phyloP scores from a whole-genome alignment of 1,140 invertebrate species.

The Rhyacophila brunnea region DNA sequence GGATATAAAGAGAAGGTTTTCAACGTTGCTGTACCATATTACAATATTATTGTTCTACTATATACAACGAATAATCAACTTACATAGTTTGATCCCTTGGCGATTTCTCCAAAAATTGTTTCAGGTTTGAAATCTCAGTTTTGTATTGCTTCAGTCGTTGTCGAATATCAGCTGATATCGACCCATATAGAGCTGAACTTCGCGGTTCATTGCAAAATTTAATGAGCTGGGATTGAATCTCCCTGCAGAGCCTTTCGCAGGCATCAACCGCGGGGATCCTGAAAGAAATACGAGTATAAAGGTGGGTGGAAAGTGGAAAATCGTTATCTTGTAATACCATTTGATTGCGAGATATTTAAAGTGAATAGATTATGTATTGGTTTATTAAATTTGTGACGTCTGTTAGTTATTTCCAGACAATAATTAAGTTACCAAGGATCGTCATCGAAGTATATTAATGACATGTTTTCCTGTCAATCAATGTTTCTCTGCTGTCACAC shows the following conservation, averaged over 20 bases:
- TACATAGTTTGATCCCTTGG: conserved; percentile 54
- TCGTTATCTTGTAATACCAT: too few relatives aligned
- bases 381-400: too few relatives aligned
- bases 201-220: conserved; percentile 53
- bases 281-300: conserved; percentile 1
- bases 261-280: conserved; percentile 67
- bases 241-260: conserved; percentile 62
- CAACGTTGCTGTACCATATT: too few relatives aligned
- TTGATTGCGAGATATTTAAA: too few relatives aligned
- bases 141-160: conserved; percentile 62
- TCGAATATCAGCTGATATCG: conserved; percentile 60
- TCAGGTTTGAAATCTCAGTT: conserved; percentile 60
- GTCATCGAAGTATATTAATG: conserved; percentile 30
- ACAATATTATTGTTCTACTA: too few relatives aligned
- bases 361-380: too few relatives aligned
- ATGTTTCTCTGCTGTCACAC: not conserved
- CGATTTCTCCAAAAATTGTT: conserved; percentile 55
- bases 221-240: conserved; percentile 63
- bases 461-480: conserved; percentile 22
- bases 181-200: conserved; percentile 55
- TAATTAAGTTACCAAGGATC: conserved; percentile 27
- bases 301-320: too few relatives aligned
- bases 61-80: too few relatives aligned
- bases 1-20: too few relatives aligned
- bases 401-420: too few relatives aligned